Evolutionary conservation across 2,888 invertebrate species (phyloP), one percentile per base, ranked within the genome.

Genomic region (Coenonympha arcania): DNA sequence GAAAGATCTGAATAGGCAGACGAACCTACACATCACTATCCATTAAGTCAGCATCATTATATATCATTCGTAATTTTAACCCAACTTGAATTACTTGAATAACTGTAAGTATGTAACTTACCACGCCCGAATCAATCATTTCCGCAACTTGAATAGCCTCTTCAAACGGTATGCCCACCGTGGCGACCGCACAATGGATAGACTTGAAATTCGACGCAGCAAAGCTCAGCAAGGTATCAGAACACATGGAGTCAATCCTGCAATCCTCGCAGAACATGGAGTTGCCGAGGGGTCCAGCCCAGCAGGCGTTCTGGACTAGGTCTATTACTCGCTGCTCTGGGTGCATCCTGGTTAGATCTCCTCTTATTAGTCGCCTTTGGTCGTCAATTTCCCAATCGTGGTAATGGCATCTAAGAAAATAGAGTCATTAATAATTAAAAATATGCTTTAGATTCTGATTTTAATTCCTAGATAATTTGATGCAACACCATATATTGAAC

Each of bases 91-190:
- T n/a, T n/a, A n/a, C n/a, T n/a, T n/a, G n/a, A n/a, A n/a, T n/a
- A n/a, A n/a, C n/a, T 11, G n/a, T 15, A 19, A n/a, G 1, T 16
- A 43, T 13, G 34, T 24, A 9, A 44, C 42, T 39, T 42, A 65
- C 64, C 52, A 55, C 45, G 6, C 34, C 48, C 0, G 34, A 30
- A 13, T 59, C 52, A 11, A 62, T 56, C 41, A 55, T 54, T 55
- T 81, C 77, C 0, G 80, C 80, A 24, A 84, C 41, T 40, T 71
- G 69, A 48, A 82, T 37, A 0, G 73, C 69, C 36, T 82, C 80
- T 3, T 83, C 79, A 46, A 76, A 81, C 0, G 77, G 72, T 6
- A 83, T 50, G 0, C 84, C 83, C 0, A 72, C 58, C 53, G 76
- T 79, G 1, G 71, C 75, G 0, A 85, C 68, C 0, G 73, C 58